A percentile compares a stretch with the other conserved stretches of the same genome.
Conservation (phyloP, 2,888 invertebrate genomes). For the Himalopsyche kuldschensis region DNA sequence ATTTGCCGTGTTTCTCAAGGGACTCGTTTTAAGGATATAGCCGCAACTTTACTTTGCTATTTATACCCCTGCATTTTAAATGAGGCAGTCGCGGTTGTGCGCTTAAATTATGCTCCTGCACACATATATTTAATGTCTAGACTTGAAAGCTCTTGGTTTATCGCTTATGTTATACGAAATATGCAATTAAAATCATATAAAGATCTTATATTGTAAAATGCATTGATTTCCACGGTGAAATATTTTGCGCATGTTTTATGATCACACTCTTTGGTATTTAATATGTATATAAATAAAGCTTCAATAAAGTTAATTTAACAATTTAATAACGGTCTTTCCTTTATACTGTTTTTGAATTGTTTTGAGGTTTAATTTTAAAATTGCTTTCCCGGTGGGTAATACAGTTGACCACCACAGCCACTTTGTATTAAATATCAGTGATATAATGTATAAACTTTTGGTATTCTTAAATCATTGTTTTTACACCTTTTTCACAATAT, state of each 20-base stretch:
- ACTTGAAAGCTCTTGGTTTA: background rate
- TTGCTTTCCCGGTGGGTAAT: too few relatives aligned
- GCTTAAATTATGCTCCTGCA: background rate
- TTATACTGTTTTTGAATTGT: too few relatives aligned
- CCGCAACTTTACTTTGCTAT: constrained; percentile 11
- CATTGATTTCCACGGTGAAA: background rate
- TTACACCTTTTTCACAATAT: too few relatives aligned
- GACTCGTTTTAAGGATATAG: constrained; percentile 8
- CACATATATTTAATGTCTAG: background rate
- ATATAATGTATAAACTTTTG: too few relatives aligned
- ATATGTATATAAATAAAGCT: too few relatives aligned
- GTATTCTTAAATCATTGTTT: too few relatives aligned
- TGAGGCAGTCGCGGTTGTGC: constrained; percentile 2
- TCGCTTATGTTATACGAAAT: background rate
- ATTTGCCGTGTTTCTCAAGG: background rate
- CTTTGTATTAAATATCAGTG: too few relatives aligned
- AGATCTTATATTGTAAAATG: background rate
- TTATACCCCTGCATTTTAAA: constrained; percentile 15
- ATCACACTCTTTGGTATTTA: background rate
- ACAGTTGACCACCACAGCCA: too few relatives aligned
- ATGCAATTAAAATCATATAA: background rate
- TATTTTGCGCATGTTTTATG: background rate
- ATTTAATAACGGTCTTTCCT: too few relatives aligned
- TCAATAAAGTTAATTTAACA: too few relatives aligned
- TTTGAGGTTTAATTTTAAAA: too few relatives aligned